Conservation (phyloP, 2,113 vertebrate genomes). For the Acrocephalus arundinaceus region DNA sequence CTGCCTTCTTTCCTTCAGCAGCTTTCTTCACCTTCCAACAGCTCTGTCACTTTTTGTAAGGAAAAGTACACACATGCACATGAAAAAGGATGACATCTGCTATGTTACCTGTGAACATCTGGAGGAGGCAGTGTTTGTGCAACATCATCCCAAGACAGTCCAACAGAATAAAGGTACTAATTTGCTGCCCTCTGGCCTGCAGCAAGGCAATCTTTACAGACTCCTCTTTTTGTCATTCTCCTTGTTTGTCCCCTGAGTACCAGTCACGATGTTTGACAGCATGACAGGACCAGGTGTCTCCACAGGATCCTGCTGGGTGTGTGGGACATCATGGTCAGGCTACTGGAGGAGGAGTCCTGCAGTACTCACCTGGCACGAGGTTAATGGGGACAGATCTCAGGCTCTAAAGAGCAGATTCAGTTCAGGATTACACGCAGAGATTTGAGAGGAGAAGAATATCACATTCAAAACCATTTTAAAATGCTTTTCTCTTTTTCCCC, state of each 20-base stretch:
- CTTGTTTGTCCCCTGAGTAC: not conserved
- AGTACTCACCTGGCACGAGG: not conserved
- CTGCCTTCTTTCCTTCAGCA: not conserved
- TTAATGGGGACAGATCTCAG: not conserved
- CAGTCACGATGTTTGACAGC: not conserved
- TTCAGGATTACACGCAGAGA: not conserved
- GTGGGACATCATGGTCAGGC: fast-evolving
- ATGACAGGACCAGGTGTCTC: not conserved
- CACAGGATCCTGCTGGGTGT: not conserved
- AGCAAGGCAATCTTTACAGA: not conserved
- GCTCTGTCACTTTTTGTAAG: not conserved
- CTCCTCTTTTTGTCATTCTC: not conserved
- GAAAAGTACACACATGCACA: not conserved
- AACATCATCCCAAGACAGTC: not conserved
- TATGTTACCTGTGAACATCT: not conserved
- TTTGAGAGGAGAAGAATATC: not conserved
- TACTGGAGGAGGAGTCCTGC: not conserved
- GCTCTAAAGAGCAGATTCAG: not conserved
- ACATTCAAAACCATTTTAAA: not conserved
- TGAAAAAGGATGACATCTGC: not conserved
- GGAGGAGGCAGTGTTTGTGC: not conserved
- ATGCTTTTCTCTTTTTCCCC: not conserved
- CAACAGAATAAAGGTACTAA: not conserved
- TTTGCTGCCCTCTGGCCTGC: not conserved
- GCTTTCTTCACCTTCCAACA: not conserved